Evolutionary conservation across 2,113 vertebrate genomes (phyloP), one percentile per base, ranked within the genome.

Genomic region (Athene noctua): DNA sequence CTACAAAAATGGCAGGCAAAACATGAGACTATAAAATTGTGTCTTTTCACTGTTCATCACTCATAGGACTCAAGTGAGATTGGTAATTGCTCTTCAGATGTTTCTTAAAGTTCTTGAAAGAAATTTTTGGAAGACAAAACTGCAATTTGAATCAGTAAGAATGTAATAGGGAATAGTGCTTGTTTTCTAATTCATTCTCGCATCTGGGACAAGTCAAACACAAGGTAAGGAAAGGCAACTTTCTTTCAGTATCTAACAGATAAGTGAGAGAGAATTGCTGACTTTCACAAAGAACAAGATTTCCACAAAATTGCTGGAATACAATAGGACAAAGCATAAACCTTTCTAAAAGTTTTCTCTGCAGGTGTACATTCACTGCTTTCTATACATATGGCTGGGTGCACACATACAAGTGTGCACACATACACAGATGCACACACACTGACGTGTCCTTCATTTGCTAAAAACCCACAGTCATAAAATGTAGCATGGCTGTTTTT

Each of bases 351-450:
- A 68, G 6, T 13, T 30, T 54, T 55, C 51, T 21, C 23, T 72
- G 3, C 8, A 29, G 20, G 9, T 16, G 19, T 65, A 13, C 9
- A 23, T 68, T 80, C 19, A 34, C 5, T 46, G 29, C 25, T 59
- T 59, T 80, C 38, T 11, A 16, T 30, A 55, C 1, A 86, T 47
- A 54, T 25, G 2, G 16, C n/a, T 49, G 9, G 55, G 11, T 73
- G 15, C 8, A 57, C 10, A 46, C 16, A 66, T 4, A 32, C 1
- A 2, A 73, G 11, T 1, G 1, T 46, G 12, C 15, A 59, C 34
- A 32, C 8, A 19, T 26, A 42, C 22, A 40, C 1, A 11, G 38
- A 40, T 40, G 6, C 16, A 26, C 9, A 63, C 30, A 22, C 10
- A 38, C 5, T 27, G 30, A 30, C 15, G 5, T 6, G 3, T 36